Evolutionary conservation across 2,888 invertebrate genomes (phyloP).

Genomic region (Tachina fera): DNA sequence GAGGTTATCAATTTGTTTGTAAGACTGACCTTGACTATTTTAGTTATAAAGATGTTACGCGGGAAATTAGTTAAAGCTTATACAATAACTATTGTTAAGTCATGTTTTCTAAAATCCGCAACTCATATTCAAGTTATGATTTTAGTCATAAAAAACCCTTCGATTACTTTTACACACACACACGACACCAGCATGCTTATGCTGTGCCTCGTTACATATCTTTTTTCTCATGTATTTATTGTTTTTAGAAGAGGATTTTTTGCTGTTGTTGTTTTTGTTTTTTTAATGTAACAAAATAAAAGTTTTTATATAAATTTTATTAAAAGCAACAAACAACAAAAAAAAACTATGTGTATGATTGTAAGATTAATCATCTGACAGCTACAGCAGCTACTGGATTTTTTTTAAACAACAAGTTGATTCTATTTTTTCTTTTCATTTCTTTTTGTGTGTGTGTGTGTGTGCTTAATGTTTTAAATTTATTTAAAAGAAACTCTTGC

Average conservation of each 20-base stretch:
- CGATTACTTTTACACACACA: conserved; percentile 4
- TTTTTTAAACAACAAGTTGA: conserved; percentile 43
- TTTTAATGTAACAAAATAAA: conserved; percentile 34
- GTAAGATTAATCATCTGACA: conserved; percentile 72
- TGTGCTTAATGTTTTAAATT: conserved; percentile 36
- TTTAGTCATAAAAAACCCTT: conserved; percentile 21
- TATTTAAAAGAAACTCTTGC: conserved; percentile 32
- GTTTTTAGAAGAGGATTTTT: neutral
- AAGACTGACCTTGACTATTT: conserved; percentile 49
- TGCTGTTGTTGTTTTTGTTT: neutral
- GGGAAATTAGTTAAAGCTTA: conserved; percentile 13
- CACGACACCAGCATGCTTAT: conserved; percentile 10
- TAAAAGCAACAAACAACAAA: conserved; percentile 14
- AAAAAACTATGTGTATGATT: conserved; percentile 69
- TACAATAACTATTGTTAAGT: conserved; percentile 60
- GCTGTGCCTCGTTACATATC: conserved; percentile 10
- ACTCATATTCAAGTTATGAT: conserved; percentile 6
- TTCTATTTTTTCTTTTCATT: conserved; percentile 9
- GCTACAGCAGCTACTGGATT: conserved; percentile 69
- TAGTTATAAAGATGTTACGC: neutral
- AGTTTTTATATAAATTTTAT: conserved; percentile 30
- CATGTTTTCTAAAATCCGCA: conserved; percentile 31
- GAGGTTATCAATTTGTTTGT: no score
- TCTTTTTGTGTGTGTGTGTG: neutral
- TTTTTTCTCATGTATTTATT: neutral